Base-by-base conservation (phyloP, 1,140 invertebrate species). In the Eueides isabella region DNA sequence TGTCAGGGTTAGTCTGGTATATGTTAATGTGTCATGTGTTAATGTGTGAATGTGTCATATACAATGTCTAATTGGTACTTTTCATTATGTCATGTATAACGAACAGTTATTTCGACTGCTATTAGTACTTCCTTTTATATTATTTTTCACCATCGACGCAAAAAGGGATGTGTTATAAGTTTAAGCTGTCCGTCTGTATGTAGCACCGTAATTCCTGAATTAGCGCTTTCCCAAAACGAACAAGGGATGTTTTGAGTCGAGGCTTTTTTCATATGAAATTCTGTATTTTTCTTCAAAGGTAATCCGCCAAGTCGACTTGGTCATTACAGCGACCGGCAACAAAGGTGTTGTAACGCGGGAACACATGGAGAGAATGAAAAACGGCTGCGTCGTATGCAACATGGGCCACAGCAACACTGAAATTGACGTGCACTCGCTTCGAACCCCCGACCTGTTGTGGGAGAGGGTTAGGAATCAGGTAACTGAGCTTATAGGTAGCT, bases 341-440 rank as follows among this genome's bases (percentile, higher is more conserved):
- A 99, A 99, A 93, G 98, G 98, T 87, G 98, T 99, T 19, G 98
- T 99, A 30, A 98, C 97, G 7, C 95, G 98, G 14, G 97, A 98
- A 80, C 97, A 99, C 85, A 98, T 99, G 97, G 98, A 99, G 93
- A 96, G 98, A 84, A 98, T 99, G 97, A 99, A 99, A 94, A 98
- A 97, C 86, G 98, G 98, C 63, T 98, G 98, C 89, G 97, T 99
- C 71, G 96, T 99, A 0, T 99, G 98, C 93, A 99, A 99, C 93
- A 99, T 99, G 98, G 98, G 98, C 0, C 98, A 99, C 93, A 99
- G 98, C 66, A 99, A 99, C 93, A 99, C 98, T 19, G 98, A 99
- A 95, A 98, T 99, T 80, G 98, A 99, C 95, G 97, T 99, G 76
- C 98, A 98, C 91, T 98, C 98, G 85, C 93, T 99, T 71, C 94